Evolutionary conservation across 1,140 invertebrate species (phyloP), one percentile per base, ranked within the genome.

Genomic region (Drosophila mojavensis): DNA sequence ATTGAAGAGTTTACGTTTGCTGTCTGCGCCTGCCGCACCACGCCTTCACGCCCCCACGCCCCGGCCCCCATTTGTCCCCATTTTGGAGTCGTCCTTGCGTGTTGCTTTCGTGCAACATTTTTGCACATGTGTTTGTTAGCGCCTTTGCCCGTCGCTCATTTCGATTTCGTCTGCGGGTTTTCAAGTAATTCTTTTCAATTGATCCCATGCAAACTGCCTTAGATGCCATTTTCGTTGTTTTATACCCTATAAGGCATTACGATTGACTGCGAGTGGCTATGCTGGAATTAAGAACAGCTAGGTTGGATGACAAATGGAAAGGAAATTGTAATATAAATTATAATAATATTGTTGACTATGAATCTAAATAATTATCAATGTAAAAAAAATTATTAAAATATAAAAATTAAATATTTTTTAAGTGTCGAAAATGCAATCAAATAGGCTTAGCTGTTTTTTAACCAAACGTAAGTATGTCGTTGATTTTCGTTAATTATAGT

Each of bases 1-100:
- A 88, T 88, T 89, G 84, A 88, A 88, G 84, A 88, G 84, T 88
- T 88, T 88, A 88, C 85, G 84, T 88, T 89, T 84, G 76, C 84
- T 71, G 63, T 64, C 53, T 71, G 45, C 63, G 76, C 58, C 56
- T 45, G 50, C 61, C 56, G 11, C 26, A 4, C 17, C 15, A 17
- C 13, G 20, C 5, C 17, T 17, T 1, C 50, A 30, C 28, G 20
- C 20, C 20, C 2, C 20, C 20, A 3, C 20, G 3, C 20, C 20
- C 20, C 41, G 15, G 24, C 4, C 6, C 6, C 20, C 10, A 48
- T 20, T 39, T 36, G 1, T 20, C 15, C 15, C 20, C n/a, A 30
- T 13, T 58, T 24, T 60, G 24, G 36, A 39, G 33, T 36, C 17
- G 43, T 17, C 50, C 39, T 54, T 59, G 15, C n/a, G 45, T 33